Base-by-base conservation (phyloP, 2,113 vertebrate species). In the Poeciliopsis retropinna region DNA sequence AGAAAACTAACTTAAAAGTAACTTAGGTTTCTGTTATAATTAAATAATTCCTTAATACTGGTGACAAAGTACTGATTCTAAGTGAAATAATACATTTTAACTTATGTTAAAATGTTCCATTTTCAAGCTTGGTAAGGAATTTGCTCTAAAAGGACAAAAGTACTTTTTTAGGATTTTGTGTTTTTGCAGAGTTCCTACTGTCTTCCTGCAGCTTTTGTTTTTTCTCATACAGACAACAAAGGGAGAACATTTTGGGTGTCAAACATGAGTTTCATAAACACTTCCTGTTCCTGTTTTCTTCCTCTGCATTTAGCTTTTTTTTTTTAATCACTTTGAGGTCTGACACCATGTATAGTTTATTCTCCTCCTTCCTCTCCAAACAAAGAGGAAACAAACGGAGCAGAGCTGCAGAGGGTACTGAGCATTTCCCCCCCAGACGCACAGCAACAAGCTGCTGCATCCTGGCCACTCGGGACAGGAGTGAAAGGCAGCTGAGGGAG, bases 381-480 rank as follows among this genome's bases (percentile, higher is more conserved):
- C 10, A 31, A 75, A 62, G 34, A 2, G 17, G n/a, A 14, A 19
- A 22, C n/a, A 34, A 7, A 62, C 39, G 34, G 27, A 32, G 13
- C 51, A 32, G 25, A 32, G 31, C 30, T 19, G 0, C 44, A 5
- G 44, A 28, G 57, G 37, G 30, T 84, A 83, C 82, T 80, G 61
- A 73, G 51, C 30, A 5, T 51, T 32, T 25, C 73, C 15, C 7
- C 34, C 39, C 37, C 75, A 68, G n/a, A 32, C 66, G 70, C 70
- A 12, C 32, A 41, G 70, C 15, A 66, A 74, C 83, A 80, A 57
- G 69, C 81, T 63, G 64, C n/a, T 73, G 80, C 30, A 60, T 64
- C 73, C 77, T 72, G 82, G 72, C 76, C 76, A 77, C 84, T 74
- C 70, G 75, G 81, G 81, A 89, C 75, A 17, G 63, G 75, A 82